Evolutionary conservation across 2,113 vertebrate species (phyloP).

Genomic region (Chelonoidis abingdonii): DNA sequence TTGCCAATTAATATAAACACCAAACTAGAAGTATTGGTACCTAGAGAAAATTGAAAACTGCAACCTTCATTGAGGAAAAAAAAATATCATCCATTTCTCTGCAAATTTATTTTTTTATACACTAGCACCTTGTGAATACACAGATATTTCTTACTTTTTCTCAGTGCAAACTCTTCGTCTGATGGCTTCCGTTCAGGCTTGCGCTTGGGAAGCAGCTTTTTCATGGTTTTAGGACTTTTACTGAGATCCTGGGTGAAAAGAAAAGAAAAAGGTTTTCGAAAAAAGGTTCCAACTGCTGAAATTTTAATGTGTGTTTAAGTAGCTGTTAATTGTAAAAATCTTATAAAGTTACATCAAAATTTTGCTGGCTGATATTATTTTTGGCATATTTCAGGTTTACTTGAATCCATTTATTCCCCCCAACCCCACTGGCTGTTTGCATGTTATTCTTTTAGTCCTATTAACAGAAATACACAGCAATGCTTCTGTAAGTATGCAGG

Average conservation of each 20-base stretch:
- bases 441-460: background rate
- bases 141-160: conserved; percentile 89
- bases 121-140: background rate
- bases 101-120: background rate
- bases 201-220: conserved; percentile 97
- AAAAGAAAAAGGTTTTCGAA: background rate
- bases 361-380: background rate
- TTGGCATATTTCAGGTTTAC: background rate
- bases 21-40: background rate
- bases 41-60: background rate
- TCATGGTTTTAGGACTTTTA: conserved; percentile 99
- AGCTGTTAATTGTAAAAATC: background rate
- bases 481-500: background rate
- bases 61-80: background rate
- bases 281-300: background rate
- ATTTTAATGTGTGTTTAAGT: background rate
- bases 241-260: conserved; percentile 88
- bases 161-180: conserved; percentile 96
- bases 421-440: background rate
- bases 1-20: background rate
- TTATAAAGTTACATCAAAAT: background rate
- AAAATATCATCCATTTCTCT: background rate
- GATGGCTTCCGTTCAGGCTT: conserved; percentile 97
- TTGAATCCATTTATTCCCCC: background rate
- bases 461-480: background rate